Conservation (phyloP, 2,888 invertebrate species). For the Coenonympha glycerion region DNA sequence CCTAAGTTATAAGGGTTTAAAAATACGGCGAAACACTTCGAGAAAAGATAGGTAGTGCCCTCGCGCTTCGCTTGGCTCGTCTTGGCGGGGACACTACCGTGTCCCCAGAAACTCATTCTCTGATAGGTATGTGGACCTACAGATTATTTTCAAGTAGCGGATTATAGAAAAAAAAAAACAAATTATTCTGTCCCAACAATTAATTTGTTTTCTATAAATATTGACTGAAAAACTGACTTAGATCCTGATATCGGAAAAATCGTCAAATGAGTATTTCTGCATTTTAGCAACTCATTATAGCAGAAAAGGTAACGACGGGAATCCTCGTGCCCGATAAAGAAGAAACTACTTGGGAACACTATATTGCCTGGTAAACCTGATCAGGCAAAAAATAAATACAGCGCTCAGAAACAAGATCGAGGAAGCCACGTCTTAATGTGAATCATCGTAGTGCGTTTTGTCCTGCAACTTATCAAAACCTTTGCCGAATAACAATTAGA, state of each 20-base stretch:
- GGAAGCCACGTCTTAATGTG: conserved; percentile 24
- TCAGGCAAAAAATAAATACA: conserved; percentile 26
- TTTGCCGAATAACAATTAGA: background rate
- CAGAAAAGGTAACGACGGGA: background rate
- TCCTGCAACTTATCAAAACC: background rate
- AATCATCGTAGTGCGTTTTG: conserved; percentile 19
- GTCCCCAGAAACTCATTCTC: too few relatives aligned
- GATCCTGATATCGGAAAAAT: background rate
- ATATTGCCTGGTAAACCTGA: background rate
- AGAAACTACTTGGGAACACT: background rate
- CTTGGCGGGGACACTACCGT: too few relatives aligned
- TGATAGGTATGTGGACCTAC: too few relatives aligned
- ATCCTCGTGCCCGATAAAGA: background rate
- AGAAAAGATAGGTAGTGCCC: too few relatives aligned
- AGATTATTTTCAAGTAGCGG: too few relatives aligned
- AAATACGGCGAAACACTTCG: too few relatives aligned
- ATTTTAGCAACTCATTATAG: background rate
- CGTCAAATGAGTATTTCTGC: background rate
- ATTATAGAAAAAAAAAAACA: too few relatives aligned
- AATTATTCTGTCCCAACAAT: too few relatives aligned
- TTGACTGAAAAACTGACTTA: background rate
- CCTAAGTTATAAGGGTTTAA: too few relatives aligned
- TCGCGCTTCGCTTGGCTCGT: too few relatives aligned
- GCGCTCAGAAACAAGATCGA: conserved; percentile 29
- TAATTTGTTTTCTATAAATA: too few relatives aligned